These are phyloP conservation scores for Nasonia giraulti DNA, from an alignment of 1,140 invertebrate species.

Conservation along the genomic window DNA sequence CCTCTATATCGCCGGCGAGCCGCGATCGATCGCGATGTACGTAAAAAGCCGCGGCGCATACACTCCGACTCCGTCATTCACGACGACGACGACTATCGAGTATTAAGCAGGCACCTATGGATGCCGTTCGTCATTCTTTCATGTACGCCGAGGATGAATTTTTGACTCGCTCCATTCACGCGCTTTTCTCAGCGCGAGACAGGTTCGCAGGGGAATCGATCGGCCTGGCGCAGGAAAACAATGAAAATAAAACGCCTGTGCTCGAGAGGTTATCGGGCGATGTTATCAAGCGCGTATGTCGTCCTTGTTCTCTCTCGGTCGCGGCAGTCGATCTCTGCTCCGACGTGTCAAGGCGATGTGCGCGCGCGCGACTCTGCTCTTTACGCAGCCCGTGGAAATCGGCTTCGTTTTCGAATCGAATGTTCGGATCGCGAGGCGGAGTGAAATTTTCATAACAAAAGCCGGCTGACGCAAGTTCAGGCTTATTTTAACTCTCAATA, in stretches of 20 bases:
- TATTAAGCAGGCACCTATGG: no score
- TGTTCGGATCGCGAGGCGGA: no score
- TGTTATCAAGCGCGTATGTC: not conserved
- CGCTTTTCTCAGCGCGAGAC: no score
- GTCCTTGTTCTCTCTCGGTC: not conserved
- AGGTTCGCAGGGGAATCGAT: not conserved
- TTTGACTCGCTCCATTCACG: not conserved
- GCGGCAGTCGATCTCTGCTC: not conserved
- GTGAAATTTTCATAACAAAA: no score
- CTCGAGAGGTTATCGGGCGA: conserved; percentile 9
- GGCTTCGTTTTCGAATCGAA: no score
- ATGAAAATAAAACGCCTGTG: conserved; percentile 14
- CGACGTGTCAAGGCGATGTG: conserved; percentile 25
- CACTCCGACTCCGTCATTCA: no score
- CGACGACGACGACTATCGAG: no score
- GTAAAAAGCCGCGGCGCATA: not conserved
- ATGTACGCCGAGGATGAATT: no score
- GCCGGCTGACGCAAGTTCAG: no score
- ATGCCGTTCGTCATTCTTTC: no score
- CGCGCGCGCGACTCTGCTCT: not conserved
- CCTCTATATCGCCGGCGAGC: not conserved
- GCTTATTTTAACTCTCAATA: not conserved
- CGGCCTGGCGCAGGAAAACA: no score
- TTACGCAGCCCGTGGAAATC: not conserved
- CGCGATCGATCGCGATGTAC: not conserved